A percentile compares a stretch with the other conserved stretches of the same genome.
phyloP scores from a whole-genome alignment of 2,888 invertebrate species.

The Temnothorax unifasciatus region DNA sequence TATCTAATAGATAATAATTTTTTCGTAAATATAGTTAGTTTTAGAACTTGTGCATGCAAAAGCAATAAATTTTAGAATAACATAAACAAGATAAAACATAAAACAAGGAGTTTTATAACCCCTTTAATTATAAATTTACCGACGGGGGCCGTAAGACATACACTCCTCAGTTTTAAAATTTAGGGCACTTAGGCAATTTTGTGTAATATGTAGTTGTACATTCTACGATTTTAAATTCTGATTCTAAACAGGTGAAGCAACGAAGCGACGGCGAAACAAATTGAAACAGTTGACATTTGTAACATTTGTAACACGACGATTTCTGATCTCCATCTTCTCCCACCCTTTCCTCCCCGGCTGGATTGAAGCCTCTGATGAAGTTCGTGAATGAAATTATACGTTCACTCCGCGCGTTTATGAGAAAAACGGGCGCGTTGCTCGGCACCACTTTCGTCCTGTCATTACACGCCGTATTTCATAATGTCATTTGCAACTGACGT shows the following conservation, averaged over 20 bases:
- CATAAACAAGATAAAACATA: neutral
- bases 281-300: constrained; percentile 35
- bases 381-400: constrained; percentile 74
- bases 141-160: neutral
- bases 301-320: constrained; percentile 35
- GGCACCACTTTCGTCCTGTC: constrained; percentile 76
- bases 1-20: neutral
- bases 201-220: neutral
- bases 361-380: constrained; percentile 54
- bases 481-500: constrained; percentile 83
- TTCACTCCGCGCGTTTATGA: constrained; percentile 58
- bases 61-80: neutral
- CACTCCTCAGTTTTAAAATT: neutral
- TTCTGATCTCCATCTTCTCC: neutral
- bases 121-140: neutral
- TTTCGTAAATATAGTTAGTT: neutral
- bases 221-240: neutral
- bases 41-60: neutral
- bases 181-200: neutral
- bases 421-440: constrained; percentile 71
- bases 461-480: constrained; percentile 82
- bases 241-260: neutral
- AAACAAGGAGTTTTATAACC: neutral
- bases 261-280: neutral
- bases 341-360: neutral